These are phyloP conservation scores for Stylophora pistillata DNA, from an alignment of 64 coral and sea anemone genomes.

Conservation along the genomic window DNA sequence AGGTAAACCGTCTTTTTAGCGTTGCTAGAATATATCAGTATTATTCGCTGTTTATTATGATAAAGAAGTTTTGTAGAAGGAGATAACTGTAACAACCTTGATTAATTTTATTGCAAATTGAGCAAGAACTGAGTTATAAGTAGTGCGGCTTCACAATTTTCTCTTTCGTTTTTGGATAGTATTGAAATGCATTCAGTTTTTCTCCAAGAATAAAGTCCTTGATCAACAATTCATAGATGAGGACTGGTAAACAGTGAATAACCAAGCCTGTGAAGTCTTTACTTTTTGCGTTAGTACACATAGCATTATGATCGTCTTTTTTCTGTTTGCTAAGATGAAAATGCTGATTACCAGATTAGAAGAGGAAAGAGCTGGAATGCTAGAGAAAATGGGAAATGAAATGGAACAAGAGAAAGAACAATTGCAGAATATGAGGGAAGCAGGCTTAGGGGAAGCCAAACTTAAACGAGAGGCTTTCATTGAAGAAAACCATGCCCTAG, in stretches of 20 bases:
- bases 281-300: too few relatives aligned
- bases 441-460: neutral
- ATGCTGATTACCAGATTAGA: constrained; percentile 1
- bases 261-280: too few relatives aligned
- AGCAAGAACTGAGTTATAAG: too few relatives aligned
- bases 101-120: too few relatives aligned
- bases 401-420: neutral
- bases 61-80: neutral
- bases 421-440: constrained; percentile 12
- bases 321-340: constrained; percentile 5
- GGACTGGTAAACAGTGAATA: too few relatives aligned
- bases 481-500: neutral
- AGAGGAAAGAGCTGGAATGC: neutral
- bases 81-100: too few relatives aligned
- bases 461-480: constrained; percentile 8
- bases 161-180: too few relatives aligned
- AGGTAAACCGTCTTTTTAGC: neutral
- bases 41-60: neutral
- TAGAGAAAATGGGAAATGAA: neutral
- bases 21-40: neutral
- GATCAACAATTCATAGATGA: too few relatives aligned
- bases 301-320: neutral
- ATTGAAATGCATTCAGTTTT: too few relatives aligned
- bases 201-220: too few relatives aligned
- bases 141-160: too few relatives aligned